phyloP scores from a whole-genome alignment of 2,113 vertebrate species.

The Cyanistes caeruleus region DNA sequence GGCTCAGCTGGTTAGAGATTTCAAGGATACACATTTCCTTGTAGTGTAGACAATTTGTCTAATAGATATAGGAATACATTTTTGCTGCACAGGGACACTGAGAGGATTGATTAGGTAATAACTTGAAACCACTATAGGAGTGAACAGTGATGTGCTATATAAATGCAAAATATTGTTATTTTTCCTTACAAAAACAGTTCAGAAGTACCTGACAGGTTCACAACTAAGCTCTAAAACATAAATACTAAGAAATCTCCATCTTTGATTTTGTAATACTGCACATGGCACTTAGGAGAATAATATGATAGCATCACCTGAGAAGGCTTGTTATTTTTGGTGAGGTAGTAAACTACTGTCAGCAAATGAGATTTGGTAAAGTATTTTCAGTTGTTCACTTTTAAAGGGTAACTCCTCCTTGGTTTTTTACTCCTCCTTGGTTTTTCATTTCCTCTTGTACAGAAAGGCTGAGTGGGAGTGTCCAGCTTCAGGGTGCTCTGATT shows the following conservation, averaged over 20 bases:
- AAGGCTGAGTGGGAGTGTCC: neutral
- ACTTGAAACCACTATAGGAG: neutral
- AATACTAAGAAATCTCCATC: neutral
- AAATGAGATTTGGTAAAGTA: neutral
- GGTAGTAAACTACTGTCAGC: neutral
- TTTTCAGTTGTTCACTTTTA: neutral
- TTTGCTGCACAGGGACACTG: neutral
- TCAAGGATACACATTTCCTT: neutral
- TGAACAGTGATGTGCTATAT: neutral
- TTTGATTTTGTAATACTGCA: neutral
- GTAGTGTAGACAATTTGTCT: neutral
- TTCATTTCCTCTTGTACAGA: neutral
- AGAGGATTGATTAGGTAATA: conserved; percentile 43
- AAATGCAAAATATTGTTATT: conserved; percentile 41
- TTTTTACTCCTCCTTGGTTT: neutral
- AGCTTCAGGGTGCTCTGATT: neutral
- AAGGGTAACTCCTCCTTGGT: neutral
- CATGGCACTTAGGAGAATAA: neutral
- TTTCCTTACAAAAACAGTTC: conserved; percentile 9
- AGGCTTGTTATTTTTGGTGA: conserved; percentile 1
- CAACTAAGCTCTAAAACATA: neutral
- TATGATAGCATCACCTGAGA: neutral
- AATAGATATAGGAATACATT: neutral
- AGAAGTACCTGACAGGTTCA: conserved; percentile 10
- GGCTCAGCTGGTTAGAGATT: neutral